These are phyloP conservation scores for Lichenostomus cassidix DNA, from an alignment of 2,113 vertebrate genomes.

Conservation along the genomic window DNA sequence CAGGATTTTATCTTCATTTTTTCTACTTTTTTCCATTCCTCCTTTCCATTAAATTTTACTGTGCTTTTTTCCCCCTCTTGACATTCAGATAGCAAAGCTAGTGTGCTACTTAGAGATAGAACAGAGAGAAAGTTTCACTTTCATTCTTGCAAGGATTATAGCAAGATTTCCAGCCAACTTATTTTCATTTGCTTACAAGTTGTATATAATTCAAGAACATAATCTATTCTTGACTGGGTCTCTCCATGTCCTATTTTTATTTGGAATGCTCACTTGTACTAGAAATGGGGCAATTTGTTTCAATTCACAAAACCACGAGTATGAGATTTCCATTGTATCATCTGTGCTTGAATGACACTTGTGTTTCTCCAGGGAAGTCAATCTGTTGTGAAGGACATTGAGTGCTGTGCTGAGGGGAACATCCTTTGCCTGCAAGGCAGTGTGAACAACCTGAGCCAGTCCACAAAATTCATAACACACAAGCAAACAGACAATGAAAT, in stretches of 20 bases:
- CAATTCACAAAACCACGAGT: neutral
- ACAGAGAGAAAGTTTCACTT: neutral
- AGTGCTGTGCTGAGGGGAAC: neutral
- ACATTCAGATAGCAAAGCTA: neutral
- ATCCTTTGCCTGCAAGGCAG: conserved; percentile 35
- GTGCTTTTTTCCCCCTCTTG: fast-evolving
- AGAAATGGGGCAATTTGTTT: neutral
- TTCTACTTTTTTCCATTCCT: neutral
- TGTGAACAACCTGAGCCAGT: conserved; percentile 14
- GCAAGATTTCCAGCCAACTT: neutral
- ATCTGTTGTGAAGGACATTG: conserved; percentile 25
- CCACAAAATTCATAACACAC: conserved; percentile 26
- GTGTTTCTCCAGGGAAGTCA: neutral
- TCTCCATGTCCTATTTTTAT: neutral
- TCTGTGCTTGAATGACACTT: conserved; percentile 5
- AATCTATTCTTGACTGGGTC: neutral
- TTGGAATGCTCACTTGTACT: neutral
- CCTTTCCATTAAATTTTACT: neutral
- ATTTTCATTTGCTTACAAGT: neutral
- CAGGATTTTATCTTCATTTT: neutral
- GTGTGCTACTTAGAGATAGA: neutral
- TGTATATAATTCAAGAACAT: neutral
- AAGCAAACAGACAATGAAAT: conserved; percentile 27
- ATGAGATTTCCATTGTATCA: neutral
- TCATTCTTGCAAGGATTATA: neutral